A percentile compares a stretch with the other conserved stretches of the same genome.
Evolutionary conservation across 2,113 vertebrate species (phyloP).

Genomic region (Cephalopterus ornatus): DNA sequence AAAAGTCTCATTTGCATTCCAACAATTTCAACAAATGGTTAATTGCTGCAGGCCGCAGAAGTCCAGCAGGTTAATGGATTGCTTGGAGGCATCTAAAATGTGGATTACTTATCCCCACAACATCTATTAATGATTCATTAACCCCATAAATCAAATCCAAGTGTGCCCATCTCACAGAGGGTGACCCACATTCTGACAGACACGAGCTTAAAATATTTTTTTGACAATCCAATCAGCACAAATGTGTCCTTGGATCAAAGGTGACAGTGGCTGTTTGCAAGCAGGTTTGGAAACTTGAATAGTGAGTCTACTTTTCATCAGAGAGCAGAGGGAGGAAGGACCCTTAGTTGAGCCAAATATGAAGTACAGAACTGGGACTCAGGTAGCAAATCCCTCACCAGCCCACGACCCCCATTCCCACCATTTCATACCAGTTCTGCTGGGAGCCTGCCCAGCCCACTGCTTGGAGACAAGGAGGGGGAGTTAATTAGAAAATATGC

Average conservation of each 20-base stretch:
- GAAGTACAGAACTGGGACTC: background rate
- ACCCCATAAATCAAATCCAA: background rate
- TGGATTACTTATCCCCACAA: background rate
- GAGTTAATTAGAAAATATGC: background rate
- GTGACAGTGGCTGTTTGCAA: background rate
- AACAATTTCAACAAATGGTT: background rate
- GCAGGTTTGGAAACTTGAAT: background rate
- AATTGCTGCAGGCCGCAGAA: background rate
- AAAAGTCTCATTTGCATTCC: background rate
- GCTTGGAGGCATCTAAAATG: background rate
- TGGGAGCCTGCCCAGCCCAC: background rate
- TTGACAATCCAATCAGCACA: background rate
- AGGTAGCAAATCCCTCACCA: background rate
- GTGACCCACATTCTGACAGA: background rate
- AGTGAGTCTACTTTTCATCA: background rate
- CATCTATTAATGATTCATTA: conserved; percentile 32
- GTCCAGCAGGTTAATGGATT: conserved; percentile 30
- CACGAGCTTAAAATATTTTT: conserved; percentile 3
- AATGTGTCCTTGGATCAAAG: conserved; percentile 7
- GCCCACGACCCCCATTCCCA: background rate
- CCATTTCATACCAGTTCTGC: background rate
- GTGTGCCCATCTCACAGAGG: background rate
- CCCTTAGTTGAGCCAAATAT: background rate
- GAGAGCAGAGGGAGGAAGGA: background rate
- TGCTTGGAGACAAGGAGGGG: background rate